Base-by-base conservation (phyloP, 1,140 invertebrate species). In the Spodoptera litura region DNA sequence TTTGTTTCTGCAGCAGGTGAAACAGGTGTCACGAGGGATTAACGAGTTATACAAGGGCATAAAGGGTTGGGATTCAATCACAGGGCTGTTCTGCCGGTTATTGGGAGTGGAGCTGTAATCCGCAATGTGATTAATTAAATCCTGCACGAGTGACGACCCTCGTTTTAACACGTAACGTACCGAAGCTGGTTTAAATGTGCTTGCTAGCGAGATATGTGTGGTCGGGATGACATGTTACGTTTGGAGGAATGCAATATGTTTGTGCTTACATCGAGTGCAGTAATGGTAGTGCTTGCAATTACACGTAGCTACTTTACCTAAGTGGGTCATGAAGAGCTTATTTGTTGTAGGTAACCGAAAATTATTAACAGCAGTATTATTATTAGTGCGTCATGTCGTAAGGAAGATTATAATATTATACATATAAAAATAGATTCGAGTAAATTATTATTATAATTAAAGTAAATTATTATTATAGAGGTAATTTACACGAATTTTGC, bases 111-210 rank as follows among this genome's bases (percentile, higher is more conserved):
- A 64, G 2, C 8, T 38, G 27, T 71, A 71, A 71, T 71, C 68
- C 68, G 20, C 68, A 55, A 71, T 71, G 53, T 38, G 68, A 71
- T 71, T 71, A 71, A 71, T 71, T 55, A 71, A 71, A 71, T 56
- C 52, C 68, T 56, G n/a, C 11, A 55, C 20, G 52, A 71, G 51
- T 71, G 66, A 52, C 12, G 68, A 71, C 52, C 68, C 27, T 56
- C 27, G 27, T 56, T 71, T 71, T 55, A 56, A 5, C 68, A 56
- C 25, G 52, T 71, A 71, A 71, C 52, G n/a, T 71, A 38, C 15
- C 68, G 68, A 56, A 38, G n/a, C 27, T 52, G 68, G 68, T 15
- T 71, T 56, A 38, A 38, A 8, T 56, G 13, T 15, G 52, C 9
- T 11, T 3, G 52, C 13, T 55, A 71, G 3, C 13, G 25, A 70